Evolutionary conservation across 2,113 vertebrate species (phyloP).

Genomic region (Brachyhypopomus gauderio): DNA sequence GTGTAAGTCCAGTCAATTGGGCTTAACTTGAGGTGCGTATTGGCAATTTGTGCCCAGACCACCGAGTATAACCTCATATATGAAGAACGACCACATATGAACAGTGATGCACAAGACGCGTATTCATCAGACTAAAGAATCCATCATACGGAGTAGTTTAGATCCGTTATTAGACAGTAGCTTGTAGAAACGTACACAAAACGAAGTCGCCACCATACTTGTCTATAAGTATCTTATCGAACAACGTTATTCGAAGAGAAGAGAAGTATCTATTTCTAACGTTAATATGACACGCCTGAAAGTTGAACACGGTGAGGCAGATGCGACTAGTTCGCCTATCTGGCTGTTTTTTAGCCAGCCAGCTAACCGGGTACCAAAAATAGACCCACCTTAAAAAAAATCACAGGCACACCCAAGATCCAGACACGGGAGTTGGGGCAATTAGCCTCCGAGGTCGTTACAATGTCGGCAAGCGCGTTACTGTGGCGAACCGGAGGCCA

Average conservation of each 20-base stretch:
- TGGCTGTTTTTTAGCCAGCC: background rate
- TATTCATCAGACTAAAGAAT: no score
- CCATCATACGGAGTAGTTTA: no score
- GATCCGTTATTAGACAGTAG: background rate
- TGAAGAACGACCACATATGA: background rate
- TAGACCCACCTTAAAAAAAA: slow-evolving; percentile 34
- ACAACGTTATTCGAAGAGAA: no score
- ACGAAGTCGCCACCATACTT: no score
- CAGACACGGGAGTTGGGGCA: background rate
- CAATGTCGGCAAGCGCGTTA: background rate
- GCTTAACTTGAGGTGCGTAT: background rate
- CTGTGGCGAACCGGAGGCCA: background rate
- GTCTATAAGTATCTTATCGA: no score
- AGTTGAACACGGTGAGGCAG: no score
- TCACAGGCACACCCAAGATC: slow-evolving; percentile 35
- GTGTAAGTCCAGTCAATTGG: background rate
- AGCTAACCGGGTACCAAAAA: slow-evolving; percentile 25
- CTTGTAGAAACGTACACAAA: background rate
- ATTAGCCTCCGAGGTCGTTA: background rate
- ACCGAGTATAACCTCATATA: background rate
- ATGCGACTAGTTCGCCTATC: no score
- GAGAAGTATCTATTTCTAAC: no score
- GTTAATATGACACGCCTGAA: no score
- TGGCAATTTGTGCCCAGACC: background rate
- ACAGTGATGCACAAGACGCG: background rate